These are phyloP conservation scores for Sminthurinus aureus DNA, from an alignment of 2,888 invertebrate species.

Conservation along the genomic window DNA sequence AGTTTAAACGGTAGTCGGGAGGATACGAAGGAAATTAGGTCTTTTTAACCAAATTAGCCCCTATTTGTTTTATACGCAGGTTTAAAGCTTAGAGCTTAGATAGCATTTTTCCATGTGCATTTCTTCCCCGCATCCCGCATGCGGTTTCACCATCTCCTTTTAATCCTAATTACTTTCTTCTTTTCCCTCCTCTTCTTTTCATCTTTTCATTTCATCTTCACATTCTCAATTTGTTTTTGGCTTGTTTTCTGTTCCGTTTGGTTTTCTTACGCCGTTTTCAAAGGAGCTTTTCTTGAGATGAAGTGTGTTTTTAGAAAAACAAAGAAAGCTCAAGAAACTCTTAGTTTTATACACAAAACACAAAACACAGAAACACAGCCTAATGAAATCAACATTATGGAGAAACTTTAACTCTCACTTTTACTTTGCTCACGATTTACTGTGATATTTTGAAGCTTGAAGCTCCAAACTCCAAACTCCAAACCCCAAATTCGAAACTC, in stretches of 20 bases:
- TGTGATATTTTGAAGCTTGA: background rate
- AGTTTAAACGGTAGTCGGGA: constrained; percentile 39
- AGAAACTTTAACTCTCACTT: constrained; percentile 4
- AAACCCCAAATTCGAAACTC: no score
- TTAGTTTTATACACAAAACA: background rate
- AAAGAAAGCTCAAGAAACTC: background rate
- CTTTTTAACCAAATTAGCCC: constrained; percentile 43
- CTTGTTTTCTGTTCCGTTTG: no score
- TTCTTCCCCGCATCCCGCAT: background rate
- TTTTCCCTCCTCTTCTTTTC: constrained; percentile 2
- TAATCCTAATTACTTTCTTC: constrained; percentile 33
- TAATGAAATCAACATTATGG: constrained; percentile 19
- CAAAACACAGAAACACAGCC: no score
- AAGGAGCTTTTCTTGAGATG: no score
- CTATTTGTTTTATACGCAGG: constrained; percentile 33
- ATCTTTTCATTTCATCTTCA: background rate
- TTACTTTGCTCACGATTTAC: background rate
- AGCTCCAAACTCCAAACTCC: background rate
- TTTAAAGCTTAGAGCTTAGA: background rate
- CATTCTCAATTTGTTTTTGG: no score
- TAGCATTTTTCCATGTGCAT: no score
- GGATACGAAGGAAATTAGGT: constrained; percentile 46
- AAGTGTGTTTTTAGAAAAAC: background rate
- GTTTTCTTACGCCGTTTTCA: no score
- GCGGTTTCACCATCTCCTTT: background rate